A percentile compares a stretch with the other conserved stretches of the same genome.
phyloP scores from a whole-genome alignment of 1,140 invertebrate genomes.

The Metaphire vulgaris region DNA sequence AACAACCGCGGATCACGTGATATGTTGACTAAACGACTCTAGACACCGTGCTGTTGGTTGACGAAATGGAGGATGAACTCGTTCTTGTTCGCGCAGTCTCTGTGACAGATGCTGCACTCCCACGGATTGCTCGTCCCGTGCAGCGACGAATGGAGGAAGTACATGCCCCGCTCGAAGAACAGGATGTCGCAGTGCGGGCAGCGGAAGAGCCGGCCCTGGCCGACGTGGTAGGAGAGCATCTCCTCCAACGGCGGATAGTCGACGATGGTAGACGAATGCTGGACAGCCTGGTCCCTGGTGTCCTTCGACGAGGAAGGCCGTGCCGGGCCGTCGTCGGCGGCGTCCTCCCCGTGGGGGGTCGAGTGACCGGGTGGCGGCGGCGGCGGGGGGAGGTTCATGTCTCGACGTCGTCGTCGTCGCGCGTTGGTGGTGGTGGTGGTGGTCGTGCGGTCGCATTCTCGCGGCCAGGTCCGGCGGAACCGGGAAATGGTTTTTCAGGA shows the following conservation, averaged over 20 bases:
- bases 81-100: slow-evolving; percentile 38
- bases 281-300: slow-evolving; percentile 23
- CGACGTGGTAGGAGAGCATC: slow-evolving; percentile 37
- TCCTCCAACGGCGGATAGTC: slow-evolving; percentile 37
- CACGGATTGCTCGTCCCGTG: slow-evolving; percentile 39
- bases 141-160: slow-evolving; percentile 41
- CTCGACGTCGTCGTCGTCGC: background rate
- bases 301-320: slow-evolving; percentile 11
- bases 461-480: too few relatives aligned
- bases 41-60: slow-evolving; percentile 39
- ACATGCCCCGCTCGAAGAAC: slow-evolving; percentile 41
- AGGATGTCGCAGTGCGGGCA: slow-evolving; percentile 40
- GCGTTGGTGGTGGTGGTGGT: background rate
- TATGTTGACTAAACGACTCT: too few relatives aligned
- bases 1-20: too few relatives aligned
- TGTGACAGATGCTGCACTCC: slow-evolving; percentile 43
- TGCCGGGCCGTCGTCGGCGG: slow-evolving; percentile 13
- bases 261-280: slow-evolving; percentile 16
- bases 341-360: background rate
- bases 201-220: slow-evolving; percentile 37
- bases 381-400: background rate
- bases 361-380: background rate
- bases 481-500: too few relatives aligned
- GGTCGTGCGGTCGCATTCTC: too few relatives aligned
- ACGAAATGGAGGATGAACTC: slow-evolving; percentile 43